Evolutionary conservation across 2,888 invertebrate genomes (phyloP), one percentile per base, ranked within the genome.

Genomic region (Geophilus truncorum): DNA sequence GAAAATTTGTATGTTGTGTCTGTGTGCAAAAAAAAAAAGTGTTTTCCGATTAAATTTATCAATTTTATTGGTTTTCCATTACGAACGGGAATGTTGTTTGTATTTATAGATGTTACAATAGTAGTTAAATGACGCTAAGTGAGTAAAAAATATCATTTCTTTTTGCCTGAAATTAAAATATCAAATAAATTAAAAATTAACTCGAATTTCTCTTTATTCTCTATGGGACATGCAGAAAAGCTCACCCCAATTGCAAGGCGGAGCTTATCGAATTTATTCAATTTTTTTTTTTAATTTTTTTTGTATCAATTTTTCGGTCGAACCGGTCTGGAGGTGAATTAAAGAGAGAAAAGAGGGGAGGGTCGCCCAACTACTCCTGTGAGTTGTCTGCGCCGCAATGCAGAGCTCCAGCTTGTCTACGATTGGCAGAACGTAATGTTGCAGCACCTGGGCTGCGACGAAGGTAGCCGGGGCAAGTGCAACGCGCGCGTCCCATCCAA

Each of bases 341-440:
- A n/a, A n/a, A n/a, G n/a, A n/a, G n/a, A n/a, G n/a, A n/a, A n/a
- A n/a, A n/a, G n/a, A n/a, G 57, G n/a, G 57, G 21, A 15, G 57
- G 57, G 57, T 21, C n/a, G 57, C 57, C 57, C n/a, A 57, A 18
- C n/a, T 57, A 57, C 57, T 18, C 57, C n/a, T 18, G 4, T 6
- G 57, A 57, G 57, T 57, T 57, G 57, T 57, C 57, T 57, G 57
- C 57, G 57, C 57, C 57, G 57, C 57, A 57, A 57, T 57, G 57
- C 57, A 57, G 57, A 57, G 57, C 57, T 57, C 57, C 7, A 57
- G 57, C 57, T 57, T 57, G 57, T 57, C 57, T 57, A 57, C 57
- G 57, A 57, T 57, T 57, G 57, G 57, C 57, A 57, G 57, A 57
- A 57, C 57, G 57, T 57, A 57, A 57, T 57, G 57, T 57, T 57